Evolutionary conservation across 2,888 invertebrate genomes (phyloP).

Genomic region (Euplagia quadripunctaria): DNA sequence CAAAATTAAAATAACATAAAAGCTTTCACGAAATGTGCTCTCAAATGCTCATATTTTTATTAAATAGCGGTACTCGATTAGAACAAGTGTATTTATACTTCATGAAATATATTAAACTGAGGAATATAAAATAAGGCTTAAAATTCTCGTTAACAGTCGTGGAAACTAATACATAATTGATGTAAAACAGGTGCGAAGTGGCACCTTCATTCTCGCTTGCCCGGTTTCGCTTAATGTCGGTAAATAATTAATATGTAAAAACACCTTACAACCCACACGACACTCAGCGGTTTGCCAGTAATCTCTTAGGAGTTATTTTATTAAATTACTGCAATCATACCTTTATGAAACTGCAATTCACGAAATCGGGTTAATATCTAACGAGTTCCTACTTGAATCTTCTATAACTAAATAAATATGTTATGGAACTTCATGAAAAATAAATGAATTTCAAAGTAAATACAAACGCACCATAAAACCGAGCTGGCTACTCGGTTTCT

Average conservation of each 20-base stretch:
- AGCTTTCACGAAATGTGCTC: not conserved
- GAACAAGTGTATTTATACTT: no score
- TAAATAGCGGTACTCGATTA: not conserved
- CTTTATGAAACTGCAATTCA: not conserved
- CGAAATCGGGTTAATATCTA: not conserved
- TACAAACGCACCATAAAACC: no score
- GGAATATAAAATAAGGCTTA: not conserved
- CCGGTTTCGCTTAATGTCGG: not conserved
- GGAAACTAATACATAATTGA: conserved; percentile 4
- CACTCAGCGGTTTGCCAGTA: conserved; percentile 11
- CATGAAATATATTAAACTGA: no score
- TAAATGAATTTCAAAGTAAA: no score
- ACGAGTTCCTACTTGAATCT: not conserved
- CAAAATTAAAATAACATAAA: no score
- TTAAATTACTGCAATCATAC: not conserved
- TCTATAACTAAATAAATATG: not conserved
- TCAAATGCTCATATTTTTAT: not conserved
- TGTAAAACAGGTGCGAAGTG: conserved; percentile 4
- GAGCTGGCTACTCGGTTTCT: no score
- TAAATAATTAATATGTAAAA: conserved; percentile 17
- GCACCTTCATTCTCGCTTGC: conserved; percentile 8
- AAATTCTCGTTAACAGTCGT: not conserved
- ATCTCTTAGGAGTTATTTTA: not conserved
- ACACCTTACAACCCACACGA: conserved; percentile 12
- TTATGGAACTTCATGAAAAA: no score